Conservation (phyloP, 2,113 vertebrate species). For the Entomyzon cyanotis region DNA sequence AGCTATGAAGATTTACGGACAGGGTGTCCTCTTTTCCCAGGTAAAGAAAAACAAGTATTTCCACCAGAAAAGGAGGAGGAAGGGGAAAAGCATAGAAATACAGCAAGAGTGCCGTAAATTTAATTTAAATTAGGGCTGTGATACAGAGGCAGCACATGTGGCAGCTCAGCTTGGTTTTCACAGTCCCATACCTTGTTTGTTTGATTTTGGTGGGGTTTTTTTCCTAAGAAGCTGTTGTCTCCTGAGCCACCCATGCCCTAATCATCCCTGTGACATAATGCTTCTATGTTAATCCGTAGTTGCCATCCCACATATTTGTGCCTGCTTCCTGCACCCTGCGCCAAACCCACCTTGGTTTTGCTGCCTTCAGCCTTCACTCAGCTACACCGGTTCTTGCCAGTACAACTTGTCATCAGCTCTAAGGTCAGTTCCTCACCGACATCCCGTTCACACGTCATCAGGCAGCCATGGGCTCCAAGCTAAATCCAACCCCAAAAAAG, state of each 20-base stretch:
- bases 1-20: neutral
- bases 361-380: constrained; percentile 35
- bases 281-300: neutral
- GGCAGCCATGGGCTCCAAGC: neutral
- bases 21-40: constrained; percentile 5
- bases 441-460: constrained; percentile 50
- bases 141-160: neutral
- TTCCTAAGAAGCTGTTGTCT: neutral
- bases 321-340: neutral
- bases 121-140: neutral
- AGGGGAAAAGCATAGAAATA: neutral
- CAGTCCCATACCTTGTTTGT: neutral
- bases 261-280: neutral
- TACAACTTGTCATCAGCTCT: constrained; percentile 47
- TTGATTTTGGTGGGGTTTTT: neutral
- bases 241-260: neutral
- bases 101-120: neutral
- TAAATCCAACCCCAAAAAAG: constrained; percentile 31
- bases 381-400: neutral
- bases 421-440: neutral
- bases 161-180: neutral
- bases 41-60: constrained; percentile 45
- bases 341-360: constrained; percentile 1
- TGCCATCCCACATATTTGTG: neutral
- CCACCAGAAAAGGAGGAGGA: neutral